Evolutionary conservation across 2,113 vertebrate species (phyloP), one percentile per base, ranked within the genome.

Genomic region (Stomatorhinus ivindoensis): DNA sequence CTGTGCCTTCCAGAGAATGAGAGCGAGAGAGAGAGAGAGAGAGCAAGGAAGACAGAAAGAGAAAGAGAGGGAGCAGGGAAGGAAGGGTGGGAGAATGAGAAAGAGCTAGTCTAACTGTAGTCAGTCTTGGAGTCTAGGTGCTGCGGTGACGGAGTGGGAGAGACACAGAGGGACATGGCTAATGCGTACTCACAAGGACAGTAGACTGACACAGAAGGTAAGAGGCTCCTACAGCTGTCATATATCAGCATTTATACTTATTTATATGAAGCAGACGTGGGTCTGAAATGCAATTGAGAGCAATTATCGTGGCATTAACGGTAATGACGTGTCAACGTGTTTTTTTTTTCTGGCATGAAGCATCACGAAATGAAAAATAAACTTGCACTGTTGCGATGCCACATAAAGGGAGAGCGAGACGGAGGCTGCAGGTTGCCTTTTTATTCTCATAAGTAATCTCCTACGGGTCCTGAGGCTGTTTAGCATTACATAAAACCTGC

Each of bases 91-190:
- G 88, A 80, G 42, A 87, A 39, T 27, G 85, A 87, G 85, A 87
- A 27, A 21, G 50, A 87, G 85, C 1, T 47, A 83, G 89, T 82
- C 86, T 85, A 85, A 55, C 91, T 92, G 91, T 92, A 93, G 92
- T 91, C 92, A 92, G 93, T 93, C 91, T 92, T 88, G 90, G 90
- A 91, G 89, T 87, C 91, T 86, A 89, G 91, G 90, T 88, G 89
- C 90, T 90, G 92, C 91, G 90, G 92, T 91, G 90, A 93, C 91
- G 61, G 86, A 65, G 89, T 53, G 46, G 89, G 47, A 88, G 87
- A 89, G 87, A 89, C 91, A 86, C 86, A 90, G 89, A 91, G 88
- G 85, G 86, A 89, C 89, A 53, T 91, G 90, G 89, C 39, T 73
- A 48, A 21, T 89, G 90, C 89, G 86, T 86, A 69, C 88, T 89